Base-by-base conservation (phyloP, 1,140 invertebrate species). In the Bombus confusus region DNA sequence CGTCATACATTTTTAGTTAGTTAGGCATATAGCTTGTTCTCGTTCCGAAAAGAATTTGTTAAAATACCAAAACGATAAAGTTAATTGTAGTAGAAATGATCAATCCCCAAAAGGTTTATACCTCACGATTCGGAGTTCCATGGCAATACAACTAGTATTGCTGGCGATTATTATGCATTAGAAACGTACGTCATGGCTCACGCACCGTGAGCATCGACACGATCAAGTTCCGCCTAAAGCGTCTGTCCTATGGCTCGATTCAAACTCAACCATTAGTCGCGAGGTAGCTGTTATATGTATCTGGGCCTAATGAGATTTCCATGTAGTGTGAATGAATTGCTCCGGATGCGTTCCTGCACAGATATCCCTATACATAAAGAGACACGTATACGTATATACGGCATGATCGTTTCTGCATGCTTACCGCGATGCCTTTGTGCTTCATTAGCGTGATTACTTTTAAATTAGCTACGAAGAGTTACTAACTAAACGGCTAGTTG, bases 241-340 rank as follows among this genome's bases (percentile, higher is more conserved):
- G 88, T 87, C 85, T 89, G 85, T 90, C 80, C 88, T 90, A 85
- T 85, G 71, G 82, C 76, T 87, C 80, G 82, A 89, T 90, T 87
- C 89, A 80, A 90, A 90, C 88, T 90, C 86, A 90, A 86, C 89
- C 88, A 90, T 91, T 91, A 88, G 86, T 87, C 86, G 86, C 80
- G 69, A 73, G 73, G 79, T 72, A 76, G 71, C 75, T 87, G 74
- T 87, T 87, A 87, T 90, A 90, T 90, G 88, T 90, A 90, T 88
- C 74, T 80, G 86, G 86, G 89, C 86, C 89, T 92, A 92, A 92
- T 91, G 90, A 92, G 86, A 88, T 92, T 92, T 91, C 89, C 90
- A 86, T 92, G 91, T 92, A 92, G 85, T 82, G 85, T 66, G 86
- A 86, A 90, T 91, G 90, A 91, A 88, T 90, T 86, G 83, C 83